Evolutionary conservation across 2,113 vertebrate species (phyloP), one percentile per base, ranked within the genome.

Genomic region (Atractosteus spatula): DNA sequence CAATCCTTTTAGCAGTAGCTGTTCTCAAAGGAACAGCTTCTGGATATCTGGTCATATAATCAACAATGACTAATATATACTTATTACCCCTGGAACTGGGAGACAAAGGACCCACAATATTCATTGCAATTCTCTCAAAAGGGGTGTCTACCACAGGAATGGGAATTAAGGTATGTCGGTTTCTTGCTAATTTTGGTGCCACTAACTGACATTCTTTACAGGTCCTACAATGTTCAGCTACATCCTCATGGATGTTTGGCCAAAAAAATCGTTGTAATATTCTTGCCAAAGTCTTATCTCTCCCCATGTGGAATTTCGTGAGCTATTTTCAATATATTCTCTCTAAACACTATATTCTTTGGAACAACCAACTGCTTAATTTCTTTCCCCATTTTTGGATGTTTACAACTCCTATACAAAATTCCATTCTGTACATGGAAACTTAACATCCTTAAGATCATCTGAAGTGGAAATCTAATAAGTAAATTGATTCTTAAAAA

Each of bases 21-120:
- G 7, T 59, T 13, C 11, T 59, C 3, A 59, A 12, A 59, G 56
- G 56, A 8, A 59, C 56, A 11, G 56, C 3, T 5, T 59, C 56
- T 59, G 56, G 56, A 59, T 59, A 59, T n/a, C 11, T 59, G 12
- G 56, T n/a, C 56, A 59, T 59, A n/a, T 13, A 59, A 59, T 59
- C n/a, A 14, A 7, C 13, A 11, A 59, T 3, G 2, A 59, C 56
- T 59, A 59, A 13, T 11, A 59, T 59, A 59, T 59, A 59, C 3
- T 13, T 59, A n/a, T 59, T 59, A 12, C 56, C 56, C 12, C n/a
- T 59, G 12, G 56, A 59, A n/a, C 56, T 59, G 56, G 7, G n/a
- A 4, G 56, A 4, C 13, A 59, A 13, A n/a, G 56, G 56, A 59
- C 56, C 56, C 12, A 59, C 56, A 59, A 59, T 13, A 59, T 59